phyloP scores from a whole-genome alignment of 1,140 invertebrate species.

The Drosophila sechellia region DNA sequence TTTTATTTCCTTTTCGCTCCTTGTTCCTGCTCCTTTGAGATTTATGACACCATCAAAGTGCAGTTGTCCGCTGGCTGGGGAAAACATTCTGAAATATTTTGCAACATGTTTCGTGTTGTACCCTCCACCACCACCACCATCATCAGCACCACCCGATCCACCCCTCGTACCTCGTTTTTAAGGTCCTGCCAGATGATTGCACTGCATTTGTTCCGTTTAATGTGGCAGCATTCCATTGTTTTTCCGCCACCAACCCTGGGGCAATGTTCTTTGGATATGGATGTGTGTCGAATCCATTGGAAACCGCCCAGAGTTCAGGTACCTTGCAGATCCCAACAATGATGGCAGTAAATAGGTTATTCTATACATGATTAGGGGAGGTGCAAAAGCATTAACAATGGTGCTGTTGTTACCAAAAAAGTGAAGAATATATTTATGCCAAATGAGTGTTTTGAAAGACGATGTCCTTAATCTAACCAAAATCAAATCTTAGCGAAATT shows the following conservation, averaged over 20 bases:
- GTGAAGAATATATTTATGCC: conserved; percentile 2
- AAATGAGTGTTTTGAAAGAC: neutral
- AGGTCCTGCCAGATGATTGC: conserved; percentile 52
- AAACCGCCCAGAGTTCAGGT: conserved; percentile 34
- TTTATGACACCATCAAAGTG: conserved; percentile 74
- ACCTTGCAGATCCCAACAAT: conserved; percentile 20
- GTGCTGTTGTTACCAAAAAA: neutral
- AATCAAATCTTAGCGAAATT: neutral
- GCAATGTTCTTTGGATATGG: conserved; percentile 43
- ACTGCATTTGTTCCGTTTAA: conserved; percentile 73
- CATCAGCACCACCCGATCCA: conserved; percentile 4
- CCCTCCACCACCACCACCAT: conserved; percentile 26
- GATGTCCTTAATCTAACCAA: neutral
- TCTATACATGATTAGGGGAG: neutral
- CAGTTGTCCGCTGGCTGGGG: conserved; percentile 44
- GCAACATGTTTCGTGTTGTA: conserved; percentile 75
- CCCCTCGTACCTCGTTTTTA: conserved; percentile 20
- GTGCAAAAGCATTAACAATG: conserved; percentile 1
- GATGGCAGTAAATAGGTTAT: conserved; percentile 34
- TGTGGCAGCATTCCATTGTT: conserved; percentile 61
- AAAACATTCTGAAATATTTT: conserved; percentile 59
- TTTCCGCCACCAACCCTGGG: conserved; percentile 52
- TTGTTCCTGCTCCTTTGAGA: conserved; percentile 36
- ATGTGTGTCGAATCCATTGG: conserved; percentile 48
- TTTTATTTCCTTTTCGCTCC: conserved; percentile 8